Conservation (phyloP, 2,888 invertebrate species). For the Mesoligia furuncula region DNA sequence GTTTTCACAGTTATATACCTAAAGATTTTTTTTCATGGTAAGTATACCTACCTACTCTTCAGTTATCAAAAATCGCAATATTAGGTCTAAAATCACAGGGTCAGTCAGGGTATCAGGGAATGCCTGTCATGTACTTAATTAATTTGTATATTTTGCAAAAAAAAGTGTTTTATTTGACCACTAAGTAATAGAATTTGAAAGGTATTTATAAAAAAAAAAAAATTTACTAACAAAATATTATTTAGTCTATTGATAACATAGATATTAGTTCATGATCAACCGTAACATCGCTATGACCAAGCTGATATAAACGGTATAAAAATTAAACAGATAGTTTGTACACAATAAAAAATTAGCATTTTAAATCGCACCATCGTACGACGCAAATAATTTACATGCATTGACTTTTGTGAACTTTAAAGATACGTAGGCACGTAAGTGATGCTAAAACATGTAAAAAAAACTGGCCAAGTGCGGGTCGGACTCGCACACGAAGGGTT, state of each 20-base stretch:
- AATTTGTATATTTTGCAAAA: neutral
- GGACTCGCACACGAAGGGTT: neutral
- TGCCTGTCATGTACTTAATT: neutral
- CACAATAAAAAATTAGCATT: conserved; percentile 55
- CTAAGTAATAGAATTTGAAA: neutral
- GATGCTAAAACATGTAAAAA: neutral
- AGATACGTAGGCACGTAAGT: neutral
- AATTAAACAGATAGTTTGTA: conserved; percentile 21
- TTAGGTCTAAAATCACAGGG: neutral
- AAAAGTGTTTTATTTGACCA: neutral
- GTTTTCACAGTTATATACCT: neutral
- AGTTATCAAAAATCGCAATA: too few species aligned
- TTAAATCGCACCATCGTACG: conserved; percentile 43
- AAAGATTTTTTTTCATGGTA: neutral
- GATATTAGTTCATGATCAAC: neutral
- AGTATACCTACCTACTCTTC: neutral
- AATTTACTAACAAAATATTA: neutral
- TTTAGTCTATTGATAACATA: neutral
- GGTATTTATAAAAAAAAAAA: neutral
- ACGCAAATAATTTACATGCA: conserved; percentile 52
- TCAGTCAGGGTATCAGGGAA: neutral
- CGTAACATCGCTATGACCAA: conserved; percentile 13
- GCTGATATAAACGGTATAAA: conserved; percentile 26
- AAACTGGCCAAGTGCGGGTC: neutral
- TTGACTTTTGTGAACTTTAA: conserved; percentile 61